A percentile compares a stretch with the other conserved stretches of the same genome.
These are phyloP conservation scores for Phyto melanocephala DNA, from an alignment of 2,888 invertebrate genomes.

Conservation along the genomic window DNA sequence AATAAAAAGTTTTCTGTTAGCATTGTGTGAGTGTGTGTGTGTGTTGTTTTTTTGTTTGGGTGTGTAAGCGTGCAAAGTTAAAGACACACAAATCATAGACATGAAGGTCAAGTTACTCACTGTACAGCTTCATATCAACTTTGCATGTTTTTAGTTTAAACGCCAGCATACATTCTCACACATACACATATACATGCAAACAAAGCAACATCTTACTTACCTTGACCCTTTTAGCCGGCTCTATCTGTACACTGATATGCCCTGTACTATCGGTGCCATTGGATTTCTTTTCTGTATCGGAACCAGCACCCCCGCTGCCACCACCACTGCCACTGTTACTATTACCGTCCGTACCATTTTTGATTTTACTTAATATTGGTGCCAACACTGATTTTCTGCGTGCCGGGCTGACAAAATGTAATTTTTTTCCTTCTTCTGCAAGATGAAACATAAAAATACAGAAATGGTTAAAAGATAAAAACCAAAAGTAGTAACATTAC, in stretches of 20 bases:
- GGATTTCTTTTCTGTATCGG: conserved; percentile 72
- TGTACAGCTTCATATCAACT: conserved; percentile 49
- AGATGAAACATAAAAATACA: conserved; percentile 24
- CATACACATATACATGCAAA: not conserved
- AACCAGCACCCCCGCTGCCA: conserved; percentile 47
- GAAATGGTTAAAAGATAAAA: not conserved
- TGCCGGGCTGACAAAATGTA: conserved; percentile 77
- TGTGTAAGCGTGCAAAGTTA: not conserved
- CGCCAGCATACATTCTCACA: conserved; percentile 1
- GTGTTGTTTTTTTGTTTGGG: not conserved
- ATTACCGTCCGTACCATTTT: conserved; percentile 74
- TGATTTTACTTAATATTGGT: conserved; percentile 77
- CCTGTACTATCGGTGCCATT: conserved; percentile 70
- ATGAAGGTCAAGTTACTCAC: conserved; percentile 35
- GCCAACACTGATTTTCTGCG: conserved; percentile 77
- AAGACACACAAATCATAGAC: conserved; percentile 39
- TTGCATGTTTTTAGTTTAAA: conserved; percentile 23
- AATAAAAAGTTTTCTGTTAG: not conserved
- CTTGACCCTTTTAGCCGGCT: conserved; percentile 78
- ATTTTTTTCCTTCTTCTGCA: conserved; percentile 78
- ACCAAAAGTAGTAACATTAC: not conserved
- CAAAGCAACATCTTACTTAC: conserved; percentile 67
- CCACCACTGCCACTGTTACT: conserved; percentile 54
- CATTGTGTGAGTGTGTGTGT: not conserved
- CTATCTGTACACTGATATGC: conserved; percentile 76